Base-by-base conservation (phyloP, 1,140 invertebrate genomes). In the Meteorus sp. region DNA sequence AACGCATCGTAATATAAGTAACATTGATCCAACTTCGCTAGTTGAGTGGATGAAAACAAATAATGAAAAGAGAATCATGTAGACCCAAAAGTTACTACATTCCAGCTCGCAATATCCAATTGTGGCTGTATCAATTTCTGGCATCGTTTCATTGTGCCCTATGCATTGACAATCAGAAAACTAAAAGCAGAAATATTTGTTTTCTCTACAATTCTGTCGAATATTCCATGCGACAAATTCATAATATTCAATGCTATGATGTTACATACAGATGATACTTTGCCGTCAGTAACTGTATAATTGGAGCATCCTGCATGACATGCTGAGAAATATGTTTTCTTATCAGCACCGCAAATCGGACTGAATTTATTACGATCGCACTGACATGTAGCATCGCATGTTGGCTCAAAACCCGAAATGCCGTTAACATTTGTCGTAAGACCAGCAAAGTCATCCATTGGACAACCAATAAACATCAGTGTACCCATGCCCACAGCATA, bases 41-140 rank as follows among this genome's bases (percentile, higher is more conserved):
- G 91, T 95, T 33, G 93, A 94, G 76, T 95, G 93, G 59, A 94
- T 89, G 76, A 95, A 91, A 71, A 94, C 93, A 73, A 93, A 89
- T 41, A 93, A 81, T 2, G 92, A 93, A 80, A 95, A 94, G 20
- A 95, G 82, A 54, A 90, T 83, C 65, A 95, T 88, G 76, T 95
- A 96, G 72, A 87, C 83, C 70, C 89, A 85, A 67, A 94, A 91
- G 73, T 89, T 90, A 61, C 82, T 81, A 79, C 92, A 94, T 59
- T 89, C 82, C n/a, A 86, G 82, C 59, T 86, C 84, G 78, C 93
- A 95, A 71, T 89, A 89, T 52, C 92, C 92, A 56, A 85, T 86
- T 52, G 75, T 80, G n/a, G 86, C 86, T 29, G 61, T 68, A 17
- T 69, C 22, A 60, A 1, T 43, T 52, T 71, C 70, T 35, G 63